These are phyloP conservation scores for Capitulum mitella DNA, from an alignment of 2,888 invertebrate species.

Conservation along the genomic window DNA sequence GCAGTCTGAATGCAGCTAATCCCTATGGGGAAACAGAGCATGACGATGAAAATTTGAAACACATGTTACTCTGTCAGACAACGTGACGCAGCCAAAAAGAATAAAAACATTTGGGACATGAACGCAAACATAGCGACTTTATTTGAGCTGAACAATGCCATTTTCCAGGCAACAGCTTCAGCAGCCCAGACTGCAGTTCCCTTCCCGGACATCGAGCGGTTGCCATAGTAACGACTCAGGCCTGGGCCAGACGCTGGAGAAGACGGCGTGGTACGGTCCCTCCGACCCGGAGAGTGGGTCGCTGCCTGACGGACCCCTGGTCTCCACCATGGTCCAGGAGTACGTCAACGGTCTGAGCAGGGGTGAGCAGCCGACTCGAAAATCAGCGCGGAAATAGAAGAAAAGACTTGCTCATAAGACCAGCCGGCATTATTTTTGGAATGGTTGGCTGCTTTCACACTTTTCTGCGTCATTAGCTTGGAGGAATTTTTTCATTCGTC, in stretches of 20 bases:
- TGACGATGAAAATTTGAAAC: too few species aligned
- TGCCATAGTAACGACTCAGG: constrained; percentile 41
- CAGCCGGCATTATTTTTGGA: too few species aligned
- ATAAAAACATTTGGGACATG: too few species aligned
- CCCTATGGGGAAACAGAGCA: too few species aligned
- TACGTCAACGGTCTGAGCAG: constrained; percentile 23
- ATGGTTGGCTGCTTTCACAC: too few species aligned
- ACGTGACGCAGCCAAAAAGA: too few species aligned
- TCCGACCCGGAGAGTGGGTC: constrained; percentile 32
- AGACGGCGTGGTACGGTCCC: constrained; percentile 35
- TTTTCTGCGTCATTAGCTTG: too few species aligned
- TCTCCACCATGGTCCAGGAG: background rate
- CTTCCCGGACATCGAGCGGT: constrained; percentile 31
- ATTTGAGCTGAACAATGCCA: background rate
- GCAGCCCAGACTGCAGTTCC: background rate
- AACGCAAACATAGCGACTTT: background rate
- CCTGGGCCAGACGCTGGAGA: constrained; percentile 39
- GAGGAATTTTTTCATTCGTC: too few species aligned
- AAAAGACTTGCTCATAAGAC: too few species aligned
- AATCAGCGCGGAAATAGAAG: too few species aligned
- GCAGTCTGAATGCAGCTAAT: too few species aligned
- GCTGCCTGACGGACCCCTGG: constrained; percentile 29
- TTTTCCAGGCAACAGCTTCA: background rate
- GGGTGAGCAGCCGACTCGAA: constrained; percentile 13
- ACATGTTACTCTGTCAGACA: too few species aligned